Percentiles rank a stretch among this genome's conserved stretches.
Evolutionary conservation across 2,113 vertebrate species (phyloP).

Genomic region (Sardina pilchardus): DNA sequence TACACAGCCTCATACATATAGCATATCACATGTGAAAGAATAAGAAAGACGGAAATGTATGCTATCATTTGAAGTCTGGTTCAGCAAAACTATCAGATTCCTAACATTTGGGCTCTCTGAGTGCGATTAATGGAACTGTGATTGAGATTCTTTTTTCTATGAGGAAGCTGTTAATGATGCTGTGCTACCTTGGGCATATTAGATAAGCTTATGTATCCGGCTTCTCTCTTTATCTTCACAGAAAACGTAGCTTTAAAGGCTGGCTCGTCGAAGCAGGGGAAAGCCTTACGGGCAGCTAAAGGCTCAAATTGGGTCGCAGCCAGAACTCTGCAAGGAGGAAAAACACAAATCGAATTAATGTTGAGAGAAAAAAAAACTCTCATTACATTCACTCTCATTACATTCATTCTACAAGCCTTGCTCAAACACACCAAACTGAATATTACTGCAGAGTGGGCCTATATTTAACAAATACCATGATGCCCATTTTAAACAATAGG

Average conservation of each 20-base stretch:
- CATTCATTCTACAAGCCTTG: constrained; percentile 1
- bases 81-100: not conserved
- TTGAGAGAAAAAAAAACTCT: not conserved
- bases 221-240: constrained; percentile 82
- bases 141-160: not conserved
- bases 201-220: constrained; percentile 79
- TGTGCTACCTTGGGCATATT: constrained; percentile 93
- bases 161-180: not conserved
- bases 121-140: not conserved
- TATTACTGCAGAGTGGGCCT: not conserved
- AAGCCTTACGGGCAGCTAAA: constrained; percentile 86
- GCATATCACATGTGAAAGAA: no score
- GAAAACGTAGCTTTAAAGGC: constrained; percentile 89
- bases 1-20: no score
- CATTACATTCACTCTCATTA: not conserved
- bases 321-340: constrained; percentile 74
- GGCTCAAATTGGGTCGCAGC: constrained; percentile 97
- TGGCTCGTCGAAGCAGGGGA: constrained; percentile 98
- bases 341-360: not conserved
- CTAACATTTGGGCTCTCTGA: not conserved
- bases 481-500: not conserved
- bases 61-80: not conserved
- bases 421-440: not conserved
- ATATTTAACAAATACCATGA: not conserved
- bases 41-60: not conserved